These are phyloP conservation scores for Actias luna DNA, from an alignment of 2,888 invertebrate genomes.

Conservation along the genomic window DNA sequence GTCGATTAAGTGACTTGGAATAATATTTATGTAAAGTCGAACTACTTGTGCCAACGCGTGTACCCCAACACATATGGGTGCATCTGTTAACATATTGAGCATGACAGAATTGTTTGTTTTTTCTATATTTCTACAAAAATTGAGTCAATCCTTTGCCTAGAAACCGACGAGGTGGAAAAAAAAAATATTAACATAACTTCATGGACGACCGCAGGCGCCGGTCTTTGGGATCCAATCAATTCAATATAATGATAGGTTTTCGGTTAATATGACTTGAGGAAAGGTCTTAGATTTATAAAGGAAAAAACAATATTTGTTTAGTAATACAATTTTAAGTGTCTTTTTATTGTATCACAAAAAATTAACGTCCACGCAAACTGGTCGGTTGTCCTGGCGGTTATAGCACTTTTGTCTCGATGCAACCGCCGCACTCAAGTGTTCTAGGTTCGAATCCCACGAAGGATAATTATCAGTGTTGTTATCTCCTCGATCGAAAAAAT, in stretches of 20 bases:
- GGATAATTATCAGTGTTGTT: too few relatives aligned
- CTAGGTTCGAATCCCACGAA: too few relatives aligned
- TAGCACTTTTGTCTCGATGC: too few relatives aligned
- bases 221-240: slow-evolving; percentile 14
- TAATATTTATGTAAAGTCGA: slow-evolving; percentile 8
- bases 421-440: too few relatives aligned
- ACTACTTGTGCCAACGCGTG: slow-evolving; percentile 21
- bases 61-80: slow-evolving; percentile 41
- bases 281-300: neutral
- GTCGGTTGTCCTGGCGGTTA: too few relatives aligned
- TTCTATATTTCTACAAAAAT: slow-evolving; percentile 43
- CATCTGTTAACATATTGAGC: slow-evolving; percentile 46
- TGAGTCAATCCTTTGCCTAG: slow-evolving; percentile 30
- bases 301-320: neutral
- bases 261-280: slow-evolving; percentile 18
- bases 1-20: slow-evolving; percentile 16
- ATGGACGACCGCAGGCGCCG: slow-evolving; percentile 30
- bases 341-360: too few relatives aligned
- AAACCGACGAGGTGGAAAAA: slow-evolving; percentile 27
- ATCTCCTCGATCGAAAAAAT: too few relatives aligned
- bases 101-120: slow-evolving; percentile 51
- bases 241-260: slow-evolving; percentile 23
- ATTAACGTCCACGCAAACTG: too few relatives aligned
- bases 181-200: slow-evolving; percentile 32
- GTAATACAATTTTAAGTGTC: neutral